Conservation (phyloP, 1,140 invertebrate species). For the Tetragnatha versicolor region DNA sequence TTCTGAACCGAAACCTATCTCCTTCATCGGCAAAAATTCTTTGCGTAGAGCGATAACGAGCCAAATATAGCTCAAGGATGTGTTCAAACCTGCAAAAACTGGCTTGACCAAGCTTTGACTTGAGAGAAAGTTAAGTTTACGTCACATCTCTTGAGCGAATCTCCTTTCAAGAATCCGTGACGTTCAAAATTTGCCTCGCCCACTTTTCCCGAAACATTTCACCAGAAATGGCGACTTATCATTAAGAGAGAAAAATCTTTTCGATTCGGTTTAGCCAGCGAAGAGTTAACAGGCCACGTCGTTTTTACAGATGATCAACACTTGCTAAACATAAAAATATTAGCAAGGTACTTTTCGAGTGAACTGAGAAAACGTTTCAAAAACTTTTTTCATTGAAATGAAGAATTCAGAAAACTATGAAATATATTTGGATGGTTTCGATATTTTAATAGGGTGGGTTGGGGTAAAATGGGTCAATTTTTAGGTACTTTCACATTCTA, state of each 20-base stretch:
- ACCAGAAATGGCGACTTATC: neutral
- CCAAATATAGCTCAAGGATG: neutral
- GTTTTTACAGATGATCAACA: too few species aligned
- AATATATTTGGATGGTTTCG: too few species aligned
- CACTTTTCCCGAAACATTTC: neutral
- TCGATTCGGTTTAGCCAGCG: neutral
- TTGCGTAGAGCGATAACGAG: neutral
- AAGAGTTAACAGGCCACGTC: too few species aligned
- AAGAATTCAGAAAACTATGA: too few species aligned
- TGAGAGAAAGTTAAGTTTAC: neutral
- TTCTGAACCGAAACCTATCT: neutral
- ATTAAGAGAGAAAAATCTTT: neutral
- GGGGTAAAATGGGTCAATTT: too few species aligned
- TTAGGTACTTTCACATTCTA: too few species aligned
- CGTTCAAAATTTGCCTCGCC: conserved; percentile 5
- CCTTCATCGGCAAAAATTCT: too few species aligned
- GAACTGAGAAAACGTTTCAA: too few species aligned
- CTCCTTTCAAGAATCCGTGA: neutral
- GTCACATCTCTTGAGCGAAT: conserved; percentile 16
- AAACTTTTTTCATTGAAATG: too few species aligned
- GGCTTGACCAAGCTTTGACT: neutral
- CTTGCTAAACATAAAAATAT: too few species aligned
- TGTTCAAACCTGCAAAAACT: neutral
- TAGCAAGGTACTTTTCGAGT: too few species aligned
- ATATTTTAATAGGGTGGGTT: too few species aligned